These are phyloP conservation scores for Salminus brasiliensis DNA, from an alignment of 2,113 vertebrate species.

Conservation along the genomic window DNA sequence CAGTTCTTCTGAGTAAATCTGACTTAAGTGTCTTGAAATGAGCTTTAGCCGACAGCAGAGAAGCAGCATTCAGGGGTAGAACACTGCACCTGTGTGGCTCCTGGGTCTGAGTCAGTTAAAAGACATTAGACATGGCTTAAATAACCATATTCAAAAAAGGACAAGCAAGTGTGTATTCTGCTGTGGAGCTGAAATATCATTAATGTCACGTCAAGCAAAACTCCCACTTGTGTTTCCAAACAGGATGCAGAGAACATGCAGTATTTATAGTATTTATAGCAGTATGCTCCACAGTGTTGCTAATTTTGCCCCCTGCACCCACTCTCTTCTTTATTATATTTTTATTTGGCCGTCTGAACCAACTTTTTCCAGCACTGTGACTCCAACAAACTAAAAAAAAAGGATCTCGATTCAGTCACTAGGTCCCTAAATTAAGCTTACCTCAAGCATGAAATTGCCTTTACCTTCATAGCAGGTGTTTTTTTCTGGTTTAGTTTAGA, in stretches of 20 bases:
- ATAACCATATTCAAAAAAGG: background rate
- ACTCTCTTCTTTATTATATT: background rate
- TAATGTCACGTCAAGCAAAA: background rate
- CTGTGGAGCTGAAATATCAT: background rate
- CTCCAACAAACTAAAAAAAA: constrained; percentile 1
- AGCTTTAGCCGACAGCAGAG: background rate
- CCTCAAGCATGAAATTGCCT: constrained; percentile 56
- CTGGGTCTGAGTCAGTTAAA: background rate
- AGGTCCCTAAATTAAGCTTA: constrained; percentile 29
- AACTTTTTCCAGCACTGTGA: constrained; percentile 4
- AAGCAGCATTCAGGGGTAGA: too few species aligned
- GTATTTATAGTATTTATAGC: constrained; percentile 24
- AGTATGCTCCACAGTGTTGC: background rate
- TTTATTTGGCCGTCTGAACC: background rate
- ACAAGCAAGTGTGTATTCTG: background rate
- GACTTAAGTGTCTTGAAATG: background rate
- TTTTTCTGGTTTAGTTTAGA: background rate
- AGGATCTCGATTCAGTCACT: constrained; percentile 6
- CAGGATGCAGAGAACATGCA: background rate
- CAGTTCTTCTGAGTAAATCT: too few species aligned
- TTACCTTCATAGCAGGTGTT: constrained; percentile 7
- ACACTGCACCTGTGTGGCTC: background rate
- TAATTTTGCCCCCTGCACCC: background rate
- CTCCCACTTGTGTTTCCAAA: constrained; percentile 8
- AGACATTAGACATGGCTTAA: background rate